Evolutionary conservation across 2,113 vertebrate genomes (phyloP), one percentile per base, ranked within the genome.

Genomic region (Mastomys coucha): DNA sequence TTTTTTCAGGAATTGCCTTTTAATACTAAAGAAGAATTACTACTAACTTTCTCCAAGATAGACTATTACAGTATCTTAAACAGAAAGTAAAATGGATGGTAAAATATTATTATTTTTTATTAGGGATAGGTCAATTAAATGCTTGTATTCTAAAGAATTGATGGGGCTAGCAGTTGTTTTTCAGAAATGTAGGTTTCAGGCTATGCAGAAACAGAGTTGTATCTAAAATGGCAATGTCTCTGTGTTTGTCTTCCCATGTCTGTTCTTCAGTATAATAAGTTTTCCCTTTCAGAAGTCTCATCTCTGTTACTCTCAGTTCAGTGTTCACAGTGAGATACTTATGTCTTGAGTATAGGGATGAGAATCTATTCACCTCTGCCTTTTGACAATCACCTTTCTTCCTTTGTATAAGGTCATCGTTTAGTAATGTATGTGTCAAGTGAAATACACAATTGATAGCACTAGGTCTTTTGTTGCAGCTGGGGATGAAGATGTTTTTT

Each of bases 151-250:
- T 45, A 51, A 76, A 16, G 7, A 78, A 76, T 58, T 95, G 14
- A 76, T 80, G 16, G 8, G 2, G n/a, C 92, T 88, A 45, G 60
- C 11, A 65, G 42, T 53, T 81, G 10, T n/a, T 88, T 89, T 45
- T 81, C 19, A 76, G 51, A 93, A 93, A 88, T n/a, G 51, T 69
- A 70, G 75, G 22, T 90, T n/a, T 96, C 60, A 91, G 53, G 26
- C 28, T 16, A 78, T 5, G 95, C 53, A 70, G 19, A 51, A 65
- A 80, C 70, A 76, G 58, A 22, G 1, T 77, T 80, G 14, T 51
- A 51, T 24, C 28, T 88, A n/a, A 28, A 65, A 17, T 67, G 20
- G 33, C 86, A 33, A 20, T 60, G 58, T 26, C 33, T 69, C 42
- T 70, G 86, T 36, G 63, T 75, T 80, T 92, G 63, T 17, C 11